phyloP scores from a whole-genome alignment of 2,888 invertebrate genomes.

The Catocala sponsa region DNA sequence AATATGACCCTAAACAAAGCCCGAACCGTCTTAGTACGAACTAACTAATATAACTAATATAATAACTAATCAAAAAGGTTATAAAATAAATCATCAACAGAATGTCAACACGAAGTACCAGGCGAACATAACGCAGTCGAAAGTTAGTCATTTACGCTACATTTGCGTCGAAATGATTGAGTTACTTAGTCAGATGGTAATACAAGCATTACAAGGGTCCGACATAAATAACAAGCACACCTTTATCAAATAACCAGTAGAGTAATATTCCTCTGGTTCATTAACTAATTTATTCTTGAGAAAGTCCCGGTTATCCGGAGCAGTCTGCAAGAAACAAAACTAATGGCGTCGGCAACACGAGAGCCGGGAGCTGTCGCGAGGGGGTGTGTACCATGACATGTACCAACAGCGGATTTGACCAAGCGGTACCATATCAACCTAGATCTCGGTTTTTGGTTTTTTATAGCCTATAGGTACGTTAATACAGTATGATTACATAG shows the following conservation, averaged over 20 bases:
- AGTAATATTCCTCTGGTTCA: constrained; percentile 75
- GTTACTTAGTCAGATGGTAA: constrained; percentile 37
- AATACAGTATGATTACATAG: too few relatives aligned
- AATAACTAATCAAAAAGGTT: too few relatives aligned
- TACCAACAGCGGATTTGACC: neutral
- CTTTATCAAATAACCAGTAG: constrained; percentile 67
- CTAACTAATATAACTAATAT: too few relatives aligned
- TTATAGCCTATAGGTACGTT: too few relatives aligned
- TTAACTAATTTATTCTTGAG: constrained; percentile 83
- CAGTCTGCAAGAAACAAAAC: constrained; percentile 83
- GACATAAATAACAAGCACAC: constrained; percentile 59
- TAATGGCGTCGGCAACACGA: constrained; percentile 84
- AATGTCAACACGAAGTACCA: constrained; percentile 31
- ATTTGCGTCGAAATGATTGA: constrained; percentile 40
- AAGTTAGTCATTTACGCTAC: constrained; percentile 42
- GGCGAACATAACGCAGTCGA: constrained; percentile 29
- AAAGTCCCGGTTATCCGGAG: constrained; percentile 74
- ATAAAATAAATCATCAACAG: too few relatives aligned
- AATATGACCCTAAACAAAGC: too few relatives aligned
- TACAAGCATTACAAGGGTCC: constrained; percentile 42
- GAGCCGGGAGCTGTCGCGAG: constrained; percentile 56
- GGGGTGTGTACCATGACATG: constrained; percentile 46
- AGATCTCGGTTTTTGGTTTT: too few relatives aligned
- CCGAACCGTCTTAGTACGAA: too few relatives aligned
- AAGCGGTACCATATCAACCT: too few relatives aligned